Evolutionary conservation across 2,797 vertebrate species (phyloP), one percentile per base, ranked within the genome.

Genomic region (Malacoctenus gilli): DNA sequence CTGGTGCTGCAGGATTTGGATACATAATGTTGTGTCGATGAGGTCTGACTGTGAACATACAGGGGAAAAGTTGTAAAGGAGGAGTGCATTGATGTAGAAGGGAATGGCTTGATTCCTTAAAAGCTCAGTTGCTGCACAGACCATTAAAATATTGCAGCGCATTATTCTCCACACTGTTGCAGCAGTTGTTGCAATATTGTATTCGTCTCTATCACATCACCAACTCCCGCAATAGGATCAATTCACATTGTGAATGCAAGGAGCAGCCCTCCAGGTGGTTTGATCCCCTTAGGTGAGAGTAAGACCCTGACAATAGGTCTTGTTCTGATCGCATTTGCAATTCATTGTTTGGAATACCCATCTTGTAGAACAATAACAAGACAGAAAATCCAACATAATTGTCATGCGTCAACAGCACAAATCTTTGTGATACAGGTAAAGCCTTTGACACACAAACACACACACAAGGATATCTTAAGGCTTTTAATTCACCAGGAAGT

Each of bases 91-190:
- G 20, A 28, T 8, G 14, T 13, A 12, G 9, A 21, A 35, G 36
- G 5, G n/a, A 11, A 56, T 13, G 13, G 4, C 16, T 21, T 3
- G 8, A 48, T 6, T 25, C 44, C 34, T 37, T 28, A 35, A 50
- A 49, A 35, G 7, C 11, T 11, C 12, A 2, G 28, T 46, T 41
- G 52, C 18, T 40, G 25, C 8, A 44, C 1, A 21, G 4, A 40
- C 36, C 30, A 55, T 32, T n/a, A n/a, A 47, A 54, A 60, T 48
- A 52, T 25, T 46, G 11, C 34, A 53, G 30, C 14, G 20, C 5
- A 43, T 28, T 46, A 31, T 58, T 36, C 10, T 13, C 3, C 3
- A 51, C 37, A 30, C 49, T 13, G 36, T 36, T 8, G 23, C 25
- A 30, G 37, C 2, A 14, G 9, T 9, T 25, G 13, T 11, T 5